A percentile compares a stretch with the other conserved stretches of the same genome.
Evolutionary conservation across 1,140 invertebrate genomes (phyloP).

Genomic region (Amphibalanus amphitrite): DNA sequence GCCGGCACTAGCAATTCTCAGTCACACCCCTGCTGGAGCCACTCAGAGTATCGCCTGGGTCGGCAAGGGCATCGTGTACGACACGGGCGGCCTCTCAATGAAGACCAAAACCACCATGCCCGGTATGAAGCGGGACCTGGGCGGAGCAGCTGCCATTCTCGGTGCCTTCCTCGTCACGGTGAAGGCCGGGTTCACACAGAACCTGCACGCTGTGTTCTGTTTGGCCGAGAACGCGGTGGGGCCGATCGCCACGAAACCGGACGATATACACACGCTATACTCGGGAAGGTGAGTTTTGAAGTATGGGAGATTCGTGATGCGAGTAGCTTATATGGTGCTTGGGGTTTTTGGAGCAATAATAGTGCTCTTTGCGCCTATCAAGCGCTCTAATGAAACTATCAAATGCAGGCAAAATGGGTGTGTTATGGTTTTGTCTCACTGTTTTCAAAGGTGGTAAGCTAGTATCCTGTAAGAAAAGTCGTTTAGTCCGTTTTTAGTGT

Average conservation of each 20-base stretch:
- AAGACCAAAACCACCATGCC: conserved; percentile 76
- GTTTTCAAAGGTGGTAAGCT: too few relatives aligned
- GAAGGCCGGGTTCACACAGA: conserved; percentile 50
- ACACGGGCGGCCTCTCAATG: conserved; percentile 79
- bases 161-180: conserved; percentile 65
- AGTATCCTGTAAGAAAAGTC: too few relatives aligned
- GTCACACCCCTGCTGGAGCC: conserved; percentile 44
- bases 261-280: conserved; percentile 74
- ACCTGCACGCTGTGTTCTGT: conserved; percentile 72
- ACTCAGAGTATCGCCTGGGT: conserved; percentile 67
- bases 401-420: not conserved
- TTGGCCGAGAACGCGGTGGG: conserved; percentile 79
- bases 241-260: conserved; percentile 55
- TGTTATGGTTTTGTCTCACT: not conserved
- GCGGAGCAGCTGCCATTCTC: conserved; percentile 69
- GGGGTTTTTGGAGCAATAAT: conserved; percentile 4
- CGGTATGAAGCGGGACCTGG: conserved; percentile 85
- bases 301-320: too few relatives aligned
- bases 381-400: conserved; percentile 7
- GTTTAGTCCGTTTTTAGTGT: too few relatives aligned
- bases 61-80: conserved; percentile 84
- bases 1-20: conserved; percentile 61
- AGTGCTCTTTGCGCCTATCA: not conserved
- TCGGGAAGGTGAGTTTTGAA: conserved; percentile 44
- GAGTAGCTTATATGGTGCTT: conserved; percentile 5